phyloP scores from a whole-genome alignment of 2,113 vertebrate genomes.

The Perognathus longimembris region DNA sequence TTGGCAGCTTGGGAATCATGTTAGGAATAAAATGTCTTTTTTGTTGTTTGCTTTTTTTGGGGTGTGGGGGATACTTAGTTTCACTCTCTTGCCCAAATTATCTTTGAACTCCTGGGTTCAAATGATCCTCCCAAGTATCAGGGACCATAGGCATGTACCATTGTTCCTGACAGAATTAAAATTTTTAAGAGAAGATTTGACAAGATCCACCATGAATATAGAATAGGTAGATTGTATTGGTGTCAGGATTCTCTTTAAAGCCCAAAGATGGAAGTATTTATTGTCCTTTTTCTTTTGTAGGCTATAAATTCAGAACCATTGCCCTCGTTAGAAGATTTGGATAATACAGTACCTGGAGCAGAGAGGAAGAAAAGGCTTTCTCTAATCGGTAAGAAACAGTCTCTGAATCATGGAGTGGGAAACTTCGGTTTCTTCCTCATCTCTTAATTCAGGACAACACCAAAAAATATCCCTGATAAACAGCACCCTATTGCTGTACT shows the following conservation, averaged over 20 bases:
- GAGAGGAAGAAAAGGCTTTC: constrained; percentile 90
- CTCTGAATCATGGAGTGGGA: constrained; percentile 10
- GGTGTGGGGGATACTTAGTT: background rate
- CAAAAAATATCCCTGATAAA: constrained; percentile 5
- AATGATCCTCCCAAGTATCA: background rate
- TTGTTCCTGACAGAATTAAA: background rate
- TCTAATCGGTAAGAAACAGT: constrained; percentile 89
- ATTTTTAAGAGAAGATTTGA: constrained; percentile 32
- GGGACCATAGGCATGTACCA: background rate
- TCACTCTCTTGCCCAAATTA: background rate
- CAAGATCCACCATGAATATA: background rate
- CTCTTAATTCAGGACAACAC: background rate
- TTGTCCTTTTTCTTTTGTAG: constrained; percentile 77
- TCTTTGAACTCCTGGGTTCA: background rate
- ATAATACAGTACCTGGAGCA: constrained; percentile 92
- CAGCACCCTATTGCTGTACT: background rate
- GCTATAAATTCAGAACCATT: constrained; percentile 90
- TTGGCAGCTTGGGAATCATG: constrained; percentile 29
- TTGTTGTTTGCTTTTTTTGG: background rate
- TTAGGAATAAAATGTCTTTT: constrained; percentile 31
- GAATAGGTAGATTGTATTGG: constrained; percentile 20
- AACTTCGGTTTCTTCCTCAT: constrained; percentile 7
- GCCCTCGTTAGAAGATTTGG: constrained; percentile 93
- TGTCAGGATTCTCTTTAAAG: constrained; percentile 34
- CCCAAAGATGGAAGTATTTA: background rate